Base-by-base conservation (phyloP, 2,888 invertebrate species). In the Drosophila multiciliata region DNA sequence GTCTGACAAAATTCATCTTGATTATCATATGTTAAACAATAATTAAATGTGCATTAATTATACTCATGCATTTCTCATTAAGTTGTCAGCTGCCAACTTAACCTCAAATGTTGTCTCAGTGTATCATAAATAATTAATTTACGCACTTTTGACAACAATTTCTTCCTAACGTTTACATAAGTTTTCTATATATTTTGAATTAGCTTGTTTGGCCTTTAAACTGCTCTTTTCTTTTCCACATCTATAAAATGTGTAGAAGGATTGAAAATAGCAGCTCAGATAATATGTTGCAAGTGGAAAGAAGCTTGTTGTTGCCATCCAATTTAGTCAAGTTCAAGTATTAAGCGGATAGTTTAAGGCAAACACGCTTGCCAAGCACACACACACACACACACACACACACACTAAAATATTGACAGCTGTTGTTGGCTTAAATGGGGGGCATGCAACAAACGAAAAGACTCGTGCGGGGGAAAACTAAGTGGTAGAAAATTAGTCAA, bases 351-450 rank as follows among this genome's bases (percentile, higher is more conserved):
- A 54, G 52, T 48, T 59, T 42, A 36, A 64, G 49, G 38, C 59
- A 72, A 60, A 68, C 55, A 36, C 40, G 58, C 50, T 50, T 54
- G 32, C 33, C 57, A 62, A 38, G 38, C 49, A 63, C 36, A 52
- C 35, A 49, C 49, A 29, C 29, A 29, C 5, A 29, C 38, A 45
- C 53, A 26, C 52, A 15, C 40, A 45, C 36, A 54, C 36, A 53
- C 59, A 53, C 36, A 60, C 29, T 38, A 9, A 40, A n/a, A 33
- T 33, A 42, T 54, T 54, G 61, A 72, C 69, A 79, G 79, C 76
- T 66, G 72, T 63, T 59, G 70, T 65, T 48, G 66, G 82, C 64
- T 81, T 71, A 79, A 78, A 78, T 80, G 75, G 64, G 78, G 75
- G 68, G 80, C 64, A 64, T 71, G 78, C 71, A 75, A 42, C 48